Base-by-base conservation (phyloP, 2,797 vertebrate genomes). In the Enoplosus armatus region DNA sequence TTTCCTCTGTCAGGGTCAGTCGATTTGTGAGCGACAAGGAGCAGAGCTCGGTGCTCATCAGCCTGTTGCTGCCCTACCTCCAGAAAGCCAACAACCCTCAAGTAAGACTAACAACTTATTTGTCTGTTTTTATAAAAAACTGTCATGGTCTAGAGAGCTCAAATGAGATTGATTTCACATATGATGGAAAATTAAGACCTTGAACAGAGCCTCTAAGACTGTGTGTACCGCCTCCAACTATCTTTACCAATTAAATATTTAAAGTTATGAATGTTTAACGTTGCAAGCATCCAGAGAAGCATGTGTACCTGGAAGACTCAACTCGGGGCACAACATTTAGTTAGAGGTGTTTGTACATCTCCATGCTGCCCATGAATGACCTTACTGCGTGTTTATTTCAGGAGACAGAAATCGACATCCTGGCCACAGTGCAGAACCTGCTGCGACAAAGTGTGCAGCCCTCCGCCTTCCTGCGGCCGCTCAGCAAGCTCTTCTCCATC, bases 351-450 rank as follows among this genome's bases (percentile, higher is more conserved):
- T 54, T 2, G 7, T n/a, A 12, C 20, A 11, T 63, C n/a, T 9
- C 22, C 33, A 33, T 55, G 18, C 24, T 16, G 16, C 22, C 15
- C 16, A 2, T 29, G 4, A 27, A 22, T 64, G 12, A 51, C 24
- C 35, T 37, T 1, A 7, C 3, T 39, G 35, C 77, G 18, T 45
- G 4, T 75, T 83, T 68, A 18, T 86, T 90, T 59, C 86, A 99
- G 98, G 96, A 97, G 87, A 97, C 96, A 0, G 97, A 98, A 91
- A 87, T 97, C 41, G 97, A 99, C 85, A 96, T 99, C 89, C 90
- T 99, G 85, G 95, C 97, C 86, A 99, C 98, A 0, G 87, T 98
- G 8, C 97, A 97, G 92, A 99, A 99, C 88, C 92, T 99, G 71
- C 90, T 99, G 85, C 95, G 89, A 20, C 97, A 96, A 71, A 97